phyloP scores from a whole-genome alignment of 2,888 invertebrate species.

The Drosophila ustulata region DNA sequence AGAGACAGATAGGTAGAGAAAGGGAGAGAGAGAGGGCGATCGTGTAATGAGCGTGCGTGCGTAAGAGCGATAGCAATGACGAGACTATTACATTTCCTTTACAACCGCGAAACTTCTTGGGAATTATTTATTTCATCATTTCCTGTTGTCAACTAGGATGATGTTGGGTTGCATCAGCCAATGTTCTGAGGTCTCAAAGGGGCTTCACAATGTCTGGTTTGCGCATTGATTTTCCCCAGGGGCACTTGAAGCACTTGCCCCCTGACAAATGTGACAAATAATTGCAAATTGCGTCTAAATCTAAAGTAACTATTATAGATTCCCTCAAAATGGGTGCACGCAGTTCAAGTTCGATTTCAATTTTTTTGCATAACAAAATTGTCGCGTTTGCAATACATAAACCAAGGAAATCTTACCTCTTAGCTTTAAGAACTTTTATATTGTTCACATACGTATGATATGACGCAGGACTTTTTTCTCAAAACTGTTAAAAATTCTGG shows the following conservation, averaged over 20 bases:
- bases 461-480: too few species aligned
- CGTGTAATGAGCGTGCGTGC: not conserved
- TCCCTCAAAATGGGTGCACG: not conserved
- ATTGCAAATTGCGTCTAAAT: not conserved
- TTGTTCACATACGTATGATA: too few species aligned
- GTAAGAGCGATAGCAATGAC: not conserved
- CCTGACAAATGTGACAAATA: not conserved
- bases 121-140: constrained; percentile 5
- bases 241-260: not conserved
- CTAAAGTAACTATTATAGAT: not conserved
- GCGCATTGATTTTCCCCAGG: not conserved
- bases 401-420: too few species aligned
- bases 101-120: not conserved
- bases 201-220: not conserved
- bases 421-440: too few species aligned
- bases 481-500: too few species aligned
- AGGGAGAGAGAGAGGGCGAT: constrained; percentile 3
- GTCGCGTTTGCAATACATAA: too few species aligned
- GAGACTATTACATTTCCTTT: not conserved
- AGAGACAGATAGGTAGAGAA: not conserved
- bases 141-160: constrained; percentile 4
- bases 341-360: not conserved
- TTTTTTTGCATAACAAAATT: too few species aligned
- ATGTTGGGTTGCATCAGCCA: not conserved
- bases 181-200: not conserved